A percentile compares a stretch with the other conserved stretches of the same genome.
phyloP scores from a whole-genome alignment of 2,113 vertebrate genomes.

The Lophura nycthemera region DNA sequence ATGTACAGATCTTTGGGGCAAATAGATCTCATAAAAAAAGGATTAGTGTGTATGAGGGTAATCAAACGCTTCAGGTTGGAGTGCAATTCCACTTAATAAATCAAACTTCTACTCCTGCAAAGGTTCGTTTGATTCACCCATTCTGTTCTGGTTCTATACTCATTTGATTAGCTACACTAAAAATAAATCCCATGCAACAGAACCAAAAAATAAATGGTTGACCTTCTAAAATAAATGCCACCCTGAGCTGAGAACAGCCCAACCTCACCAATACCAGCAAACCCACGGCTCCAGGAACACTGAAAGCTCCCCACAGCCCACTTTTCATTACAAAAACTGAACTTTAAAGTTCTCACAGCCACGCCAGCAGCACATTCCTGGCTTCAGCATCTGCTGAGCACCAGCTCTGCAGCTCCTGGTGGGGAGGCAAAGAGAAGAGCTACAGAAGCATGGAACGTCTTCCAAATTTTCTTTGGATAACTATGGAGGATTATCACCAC shows the following conservation, averaged over 20 bases:
- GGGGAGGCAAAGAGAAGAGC: neutral
- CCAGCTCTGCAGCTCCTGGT: neutral
- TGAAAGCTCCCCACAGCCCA: neutral
- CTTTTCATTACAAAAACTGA: neutral
- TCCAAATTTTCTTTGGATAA: neutral
- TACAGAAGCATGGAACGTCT: neutral
- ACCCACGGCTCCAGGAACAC: accelerated
- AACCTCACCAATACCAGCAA: neutral
- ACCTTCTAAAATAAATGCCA: neutral
- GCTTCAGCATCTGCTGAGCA: neutral
- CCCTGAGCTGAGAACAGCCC: neutral
- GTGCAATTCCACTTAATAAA: slow-evolving; percentile 64
- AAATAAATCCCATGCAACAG: slow-evolving; percentile 27
- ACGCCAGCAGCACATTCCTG: neutral
- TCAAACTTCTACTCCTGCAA: slow-evolving; percentile 34
- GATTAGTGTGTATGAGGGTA: slow-evolving; percentile 18
- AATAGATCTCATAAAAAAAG: slow-evolving; percentile 64
- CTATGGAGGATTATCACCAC: neutral
- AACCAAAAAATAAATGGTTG: neutral
- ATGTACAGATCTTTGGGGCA: slow-evolving; percentile 19
- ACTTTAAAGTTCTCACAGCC: neutral
- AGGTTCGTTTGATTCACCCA: slow-evolving; percentile 19
- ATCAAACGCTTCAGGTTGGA: slow-evolving; percentile 58
- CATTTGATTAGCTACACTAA: slow-evolving; percentile 23
- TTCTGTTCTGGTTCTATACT: neutral